Evolutionary conservation across 2,113 vertebrate genomes (phyloP), one percentile per base, ranked within the genome.

Genomic region (Sceloporus undulatus): DNA sequence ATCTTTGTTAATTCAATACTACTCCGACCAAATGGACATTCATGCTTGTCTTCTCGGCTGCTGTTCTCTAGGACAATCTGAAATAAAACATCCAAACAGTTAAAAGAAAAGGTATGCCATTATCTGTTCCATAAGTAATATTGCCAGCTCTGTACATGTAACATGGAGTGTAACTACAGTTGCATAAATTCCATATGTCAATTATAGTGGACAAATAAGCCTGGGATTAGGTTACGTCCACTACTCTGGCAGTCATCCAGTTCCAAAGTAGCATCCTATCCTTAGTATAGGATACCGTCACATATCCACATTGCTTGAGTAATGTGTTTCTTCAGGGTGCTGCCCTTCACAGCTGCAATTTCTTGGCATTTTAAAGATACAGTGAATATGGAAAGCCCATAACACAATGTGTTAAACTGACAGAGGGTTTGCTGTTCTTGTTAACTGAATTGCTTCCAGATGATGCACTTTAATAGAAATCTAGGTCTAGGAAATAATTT

Each of bases 51-150:
- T 96, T 99, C 99, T 29, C 99, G 98, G 92, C 99, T 99, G 95
- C 99, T 99, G 96, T 99, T 99, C 96, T 99, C 99, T 82, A 99
- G 96, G 74, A 99, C 99, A n/a, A 99, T 99, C 99, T 99, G 93
- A 77, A 94, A 91, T 52, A 65, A 76, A 88, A 92, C 40, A 84
- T 90, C 92, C 86, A 89, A 82, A 77, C 68, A 71, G 68, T 29
- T 29, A 27, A 71, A 29, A 29, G 18, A 29, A 71, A 11, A 29
- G 6, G 25, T 27, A 29, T 27, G 29, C 23, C 2, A 3, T 75
- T 42, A 65, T n/a, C 42, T 73, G 42, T 6, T 66, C 1, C 70
- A 40, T 8, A 29, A 19, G 59, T 0, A 65, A 0, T 13, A 84
- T 9, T 68, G 66, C 66, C 25, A 7, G 18, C 25, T 25, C 5